These are phyloP conservation scores for Sinonovacula constricta DNA, from an alignment of 1,140 invertebrate species.

Conservation along the genomic window DNA sequence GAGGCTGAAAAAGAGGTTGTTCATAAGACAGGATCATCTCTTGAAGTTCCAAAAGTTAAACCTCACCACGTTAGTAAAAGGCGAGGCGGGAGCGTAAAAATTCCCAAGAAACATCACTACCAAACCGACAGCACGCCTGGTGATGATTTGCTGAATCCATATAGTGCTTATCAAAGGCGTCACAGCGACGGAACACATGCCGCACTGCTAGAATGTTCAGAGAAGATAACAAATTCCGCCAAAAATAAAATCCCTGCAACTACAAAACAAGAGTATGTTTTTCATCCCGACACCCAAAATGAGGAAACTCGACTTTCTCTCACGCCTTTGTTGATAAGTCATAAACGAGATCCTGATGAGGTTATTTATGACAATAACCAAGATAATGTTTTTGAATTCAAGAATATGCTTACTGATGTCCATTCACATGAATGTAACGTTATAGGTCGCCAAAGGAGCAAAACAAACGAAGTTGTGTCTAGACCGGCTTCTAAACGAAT, in stretches of 20 bases:
- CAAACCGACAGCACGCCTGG: neutral
- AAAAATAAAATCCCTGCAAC: constrained; percentile 31
- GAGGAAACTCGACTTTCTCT: neutral
- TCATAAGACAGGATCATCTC: neutral
- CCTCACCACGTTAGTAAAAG: neutral
- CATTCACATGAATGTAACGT: constrained; percentile 29
- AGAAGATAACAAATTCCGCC: neutral
- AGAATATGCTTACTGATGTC: constrained; percentile 16
- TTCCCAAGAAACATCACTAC: no score
- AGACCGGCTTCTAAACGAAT: neutral
- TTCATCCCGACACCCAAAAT: constrained; percentile 6
- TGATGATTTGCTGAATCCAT: constrained; percentile 25
- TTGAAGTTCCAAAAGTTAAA: constrained; percentile 17
- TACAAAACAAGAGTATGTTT: no score
- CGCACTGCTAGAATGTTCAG: neutral
- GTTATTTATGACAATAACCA: neutral
- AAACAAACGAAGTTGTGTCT: neutral
- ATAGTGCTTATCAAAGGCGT: constrained; percentile 14
- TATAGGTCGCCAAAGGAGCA: neutral
- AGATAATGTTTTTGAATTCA: neutral
- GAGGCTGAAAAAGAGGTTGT: no score
- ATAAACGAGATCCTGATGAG: neutral
- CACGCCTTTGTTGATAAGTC: no score
- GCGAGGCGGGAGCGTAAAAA: neutral
- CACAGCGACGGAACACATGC: constrained; percentile 39